Evolutionary conservation across 2,113 vertebrate species (phyloP).

Genomic region (Raja brachyura): DNA sequence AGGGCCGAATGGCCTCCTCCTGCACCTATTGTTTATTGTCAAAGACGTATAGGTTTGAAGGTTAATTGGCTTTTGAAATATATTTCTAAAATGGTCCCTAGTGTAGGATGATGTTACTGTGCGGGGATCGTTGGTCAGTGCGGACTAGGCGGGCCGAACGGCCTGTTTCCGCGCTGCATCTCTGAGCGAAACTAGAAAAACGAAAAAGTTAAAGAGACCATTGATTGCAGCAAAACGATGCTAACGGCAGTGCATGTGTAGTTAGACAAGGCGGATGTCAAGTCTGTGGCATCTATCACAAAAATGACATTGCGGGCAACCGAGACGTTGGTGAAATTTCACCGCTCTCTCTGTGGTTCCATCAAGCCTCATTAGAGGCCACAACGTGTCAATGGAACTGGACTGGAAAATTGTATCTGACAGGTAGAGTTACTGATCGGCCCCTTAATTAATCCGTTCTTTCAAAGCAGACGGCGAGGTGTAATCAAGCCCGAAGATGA

Average conservation of each 20-base stretch:
- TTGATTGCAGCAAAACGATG: background rate
- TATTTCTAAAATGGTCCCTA: too few relatives aligned
- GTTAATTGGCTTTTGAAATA: too few relatives aligned
- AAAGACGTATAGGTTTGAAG: too few relatives aligned
- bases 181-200: too few relatives aligned
- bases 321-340: background rate
- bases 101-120: too few relatives aligned
- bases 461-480: background rate
- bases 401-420: conserved; percentile 6
- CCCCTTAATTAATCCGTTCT: background rate
- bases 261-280: background rate
- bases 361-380: conserved; percentile 13
- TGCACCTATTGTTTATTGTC: too few relatives aligned
- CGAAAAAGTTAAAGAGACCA: too few relatives aligned
- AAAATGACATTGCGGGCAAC: background rate
- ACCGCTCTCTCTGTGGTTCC: background rate
- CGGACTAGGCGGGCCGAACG: too few relatives aligned
- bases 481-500: background rate
- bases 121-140: too few relatives aligned
- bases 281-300: background rate
- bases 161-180: too few relatives aligned
- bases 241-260: background rate
- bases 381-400: background rate
- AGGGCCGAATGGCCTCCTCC: too few relatives aligned
- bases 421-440: background rate